Evolutionary conservation across 2,797 vertebrate genomes (phyloP).

Genomic region (Sternarchorhynchus goeldii): DNA sequence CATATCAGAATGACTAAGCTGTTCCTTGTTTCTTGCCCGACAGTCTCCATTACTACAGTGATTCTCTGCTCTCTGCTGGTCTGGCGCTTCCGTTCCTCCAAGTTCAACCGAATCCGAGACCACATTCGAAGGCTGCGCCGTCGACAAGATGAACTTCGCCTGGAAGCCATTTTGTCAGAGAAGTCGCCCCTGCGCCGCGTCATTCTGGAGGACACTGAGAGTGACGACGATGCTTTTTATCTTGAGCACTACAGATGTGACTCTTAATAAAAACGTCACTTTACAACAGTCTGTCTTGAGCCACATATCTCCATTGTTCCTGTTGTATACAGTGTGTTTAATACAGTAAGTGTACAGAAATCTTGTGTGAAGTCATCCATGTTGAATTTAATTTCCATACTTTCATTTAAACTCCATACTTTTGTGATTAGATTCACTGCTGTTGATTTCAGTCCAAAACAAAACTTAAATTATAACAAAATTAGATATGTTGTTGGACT

Average conservation of each 20-base stretch:
- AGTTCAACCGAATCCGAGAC: slow-evolving; percentile 27
- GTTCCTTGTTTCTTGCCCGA: neutral
- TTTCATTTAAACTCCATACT: too few relatives aligned
- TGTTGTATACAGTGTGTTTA: neutral
- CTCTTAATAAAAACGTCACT: neutral
- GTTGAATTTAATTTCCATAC: neutral
- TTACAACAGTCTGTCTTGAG: neutral
- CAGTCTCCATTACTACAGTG: slow-evolving; percentile 18
- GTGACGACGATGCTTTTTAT: slow-evolving; percentile 48
- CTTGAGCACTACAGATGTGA: slow-evolving; percentile 18
- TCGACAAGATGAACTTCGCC: neutral
- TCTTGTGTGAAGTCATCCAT: neutral
- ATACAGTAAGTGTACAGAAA: neutral
- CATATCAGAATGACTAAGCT: neutral
- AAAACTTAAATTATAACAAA: too few relatives aligned
- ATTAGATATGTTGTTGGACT: too few relatives aligned
- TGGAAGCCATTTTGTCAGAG: slow-evolving; percentile 38
- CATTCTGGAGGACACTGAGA: slow-evolving; percentile 44
- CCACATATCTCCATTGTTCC: neutral
- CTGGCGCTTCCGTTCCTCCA: slow-evolving; percentile 43
- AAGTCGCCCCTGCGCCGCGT: slow-evolving; percentile 36
- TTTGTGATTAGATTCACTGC: neutral
- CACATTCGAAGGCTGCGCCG: neutral
- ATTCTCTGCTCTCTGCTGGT: slow-evolving; percentile 34
- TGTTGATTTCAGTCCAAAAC: neutral